phyloP scores from a whole-genome alignment of 2,797 vertebrate genomes.

The Tenualosa ilisha region DNA sequence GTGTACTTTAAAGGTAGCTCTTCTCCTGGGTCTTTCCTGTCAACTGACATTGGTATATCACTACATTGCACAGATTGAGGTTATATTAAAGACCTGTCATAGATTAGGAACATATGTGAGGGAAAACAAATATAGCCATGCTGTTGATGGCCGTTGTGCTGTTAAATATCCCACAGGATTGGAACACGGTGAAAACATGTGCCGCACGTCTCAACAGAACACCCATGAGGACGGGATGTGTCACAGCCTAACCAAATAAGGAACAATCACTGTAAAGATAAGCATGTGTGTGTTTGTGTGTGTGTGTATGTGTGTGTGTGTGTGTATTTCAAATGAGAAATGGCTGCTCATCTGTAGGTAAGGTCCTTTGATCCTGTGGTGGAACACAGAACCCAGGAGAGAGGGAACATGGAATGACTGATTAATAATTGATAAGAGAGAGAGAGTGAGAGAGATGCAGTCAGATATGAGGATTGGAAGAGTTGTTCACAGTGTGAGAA shows the following conservation, averaged over 20 bases:
- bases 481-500: too few relatives aligned
- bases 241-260: conserved; percentile 8
- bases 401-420: conserved; percentile 27
- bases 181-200: neutral
- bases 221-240: conserved; percentile 1
- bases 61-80: too few relatives aligned
- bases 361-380: conserved; percentile 31
- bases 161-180: neutral
- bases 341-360: conserved; percentile 16
- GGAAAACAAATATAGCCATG: neutral
- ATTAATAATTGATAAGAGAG: conserved; percentile 37
- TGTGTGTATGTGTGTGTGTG: neutral
- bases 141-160: neutral
- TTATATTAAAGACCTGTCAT: neutral
- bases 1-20: neutral
- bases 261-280: neutral
- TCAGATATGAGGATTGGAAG: neutral
- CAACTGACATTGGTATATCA: neutral
- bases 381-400: conserved; percentile 6
- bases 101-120: neutral
- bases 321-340: neutral
- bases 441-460: conserved; percentile 6
- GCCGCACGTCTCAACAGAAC: neutral
- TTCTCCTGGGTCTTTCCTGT: neutral
- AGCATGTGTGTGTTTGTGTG: neutral